phyloP scores from a whole-genome alignment of 2,888 invertebrate genomes.

The Eucriotettix oculatus region DNA sequence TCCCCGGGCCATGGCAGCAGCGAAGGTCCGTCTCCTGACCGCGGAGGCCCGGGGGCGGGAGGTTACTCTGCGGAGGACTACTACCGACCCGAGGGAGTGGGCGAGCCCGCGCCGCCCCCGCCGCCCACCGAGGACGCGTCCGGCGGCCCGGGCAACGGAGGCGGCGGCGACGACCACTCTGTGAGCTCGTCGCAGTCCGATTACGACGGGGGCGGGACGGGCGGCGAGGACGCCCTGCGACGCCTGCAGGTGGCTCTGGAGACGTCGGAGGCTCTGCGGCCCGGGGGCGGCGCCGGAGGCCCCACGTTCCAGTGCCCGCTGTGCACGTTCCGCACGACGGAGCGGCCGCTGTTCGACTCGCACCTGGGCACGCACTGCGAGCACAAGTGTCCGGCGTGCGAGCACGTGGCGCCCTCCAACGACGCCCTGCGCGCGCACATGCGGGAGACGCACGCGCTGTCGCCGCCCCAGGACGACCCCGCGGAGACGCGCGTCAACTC shows the following conservation, averaged over 20 bases:
- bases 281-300: not conserved
- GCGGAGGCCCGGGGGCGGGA: not conserved
- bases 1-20: conserved; percentile 36
- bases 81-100: not conserved
- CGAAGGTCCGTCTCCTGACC: conserved; percentile 4
- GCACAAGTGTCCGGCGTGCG: conserved; percentile 34
- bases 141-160: conserved; percentile 21
- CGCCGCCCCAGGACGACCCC: not conserved
- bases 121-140: not conserved
- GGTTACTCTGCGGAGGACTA: too few species aligned
- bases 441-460: conserved; percentile 28
- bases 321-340: conserved; percentile 28
- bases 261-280: conserved; percentile 9
- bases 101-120: conserved; percentile 20
- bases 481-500: not conserved
- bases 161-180: conserved; percentile 19
- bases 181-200: conserved; percentile 3
- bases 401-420: conserved; percentile 33
- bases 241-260: conserved; percentile 24
- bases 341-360: conserved; percentile 29
- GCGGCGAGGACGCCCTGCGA: conserved; percentile 22
- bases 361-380: conserved; percentile 38
- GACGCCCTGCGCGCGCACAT: conserved; percentile 31
- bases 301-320: conserved; percentile 30
- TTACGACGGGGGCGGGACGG: conserved; percentile 17